Evolutionary conservation across 1,140 invertebrate genomes (phyloP).

Genomic region (Saccostrea echinata): DNA sequence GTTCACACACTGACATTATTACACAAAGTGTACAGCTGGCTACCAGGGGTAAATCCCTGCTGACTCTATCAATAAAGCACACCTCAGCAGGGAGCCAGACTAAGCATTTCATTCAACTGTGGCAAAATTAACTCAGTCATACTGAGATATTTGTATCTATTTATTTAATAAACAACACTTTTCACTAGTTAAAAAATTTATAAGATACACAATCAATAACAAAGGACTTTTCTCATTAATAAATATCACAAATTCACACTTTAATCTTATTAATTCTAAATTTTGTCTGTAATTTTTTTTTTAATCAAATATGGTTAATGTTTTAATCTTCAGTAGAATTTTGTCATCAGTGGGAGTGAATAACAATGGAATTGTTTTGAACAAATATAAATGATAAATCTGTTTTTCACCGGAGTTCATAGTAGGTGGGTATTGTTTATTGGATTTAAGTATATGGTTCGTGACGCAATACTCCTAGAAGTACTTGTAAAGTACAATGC

Average conservation of each 20-base stretch:
- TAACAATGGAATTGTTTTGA: neutral
- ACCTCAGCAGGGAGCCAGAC: neutral
- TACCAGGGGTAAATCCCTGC: neutral
- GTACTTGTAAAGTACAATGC: neutral
- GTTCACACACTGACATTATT: slow-evolving; percentile 35
- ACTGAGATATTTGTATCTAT: neutral
- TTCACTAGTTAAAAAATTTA: too few relatives aligned
- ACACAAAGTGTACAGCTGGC: neutral
- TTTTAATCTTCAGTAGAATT: neutral
- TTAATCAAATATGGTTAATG: neutral
- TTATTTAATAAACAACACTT: neutral
- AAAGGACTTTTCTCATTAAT: too few relatives aligned
- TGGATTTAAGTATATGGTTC: neutral
- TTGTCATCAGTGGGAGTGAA: neutral
- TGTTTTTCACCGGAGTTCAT: neutral
- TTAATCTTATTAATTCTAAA: too few relatives aligned
- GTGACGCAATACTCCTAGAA: neutral
- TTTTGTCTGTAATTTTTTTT: neutral
- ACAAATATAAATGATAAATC: neutral
- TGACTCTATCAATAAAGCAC: neutral
- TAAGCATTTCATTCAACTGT: neutral
- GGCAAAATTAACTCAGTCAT: neutral
- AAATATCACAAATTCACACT: too few relatives aligned
- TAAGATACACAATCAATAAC: too few relatives aligned
- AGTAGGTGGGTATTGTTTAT: neutral